Conservation (phyloP, 1,140 invertebrate genomes). For the Monomorium pharaonis region DNA sequence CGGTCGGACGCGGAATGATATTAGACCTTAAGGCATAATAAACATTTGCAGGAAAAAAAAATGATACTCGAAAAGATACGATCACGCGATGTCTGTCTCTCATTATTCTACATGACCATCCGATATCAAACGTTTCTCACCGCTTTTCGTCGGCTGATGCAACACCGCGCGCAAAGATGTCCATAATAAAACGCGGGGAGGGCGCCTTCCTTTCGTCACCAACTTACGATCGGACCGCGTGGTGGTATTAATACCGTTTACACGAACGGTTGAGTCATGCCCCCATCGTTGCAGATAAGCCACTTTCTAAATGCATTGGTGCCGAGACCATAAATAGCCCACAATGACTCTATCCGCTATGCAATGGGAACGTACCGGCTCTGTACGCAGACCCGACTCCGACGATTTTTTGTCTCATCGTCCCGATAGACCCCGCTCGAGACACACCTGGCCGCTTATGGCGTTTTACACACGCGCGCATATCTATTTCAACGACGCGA, state of each 20-base stretch:
- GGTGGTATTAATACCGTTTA: conserved; percentile 70
- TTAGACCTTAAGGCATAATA: background rate
- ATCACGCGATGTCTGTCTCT: background rate
- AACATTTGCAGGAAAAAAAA: background rate
- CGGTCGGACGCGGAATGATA: too few relatives aligned
- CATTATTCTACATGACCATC: background rate
- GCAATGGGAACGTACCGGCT: conserved; percentile 47
- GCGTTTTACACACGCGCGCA: background rate
- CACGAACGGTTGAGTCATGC: conserved; percentile 75
- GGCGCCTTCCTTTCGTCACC: conserved; percentile 52
- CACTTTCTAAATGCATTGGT: conserved; percentile 78
- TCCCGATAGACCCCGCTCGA: background rate
- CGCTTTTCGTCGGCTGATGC: background rate
- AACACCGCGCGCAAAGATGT: conserved; percentile 1
- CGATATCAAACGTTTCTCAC: background rate
- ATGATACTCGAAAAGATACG: background rate
- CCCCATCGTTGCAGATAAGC: conserved; percentile 74
- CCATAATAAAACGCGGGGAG: background rate
- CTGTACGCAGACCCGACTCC: conserved; percentile 21
- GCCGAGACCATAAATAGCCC: conserved; percentile 75
- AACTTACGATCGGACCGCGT: background rate
- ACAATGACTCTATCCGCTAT: conserved; percentile 75
- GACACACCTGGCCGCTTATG: conserved; percentile 9
- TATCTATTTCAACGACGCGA: background rate
- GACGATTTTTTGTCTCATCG: conserved; percentile 45